Conservation (phyloP, 2,888 invertebrate genomes). For the Pelosia muscerda region DNA sequence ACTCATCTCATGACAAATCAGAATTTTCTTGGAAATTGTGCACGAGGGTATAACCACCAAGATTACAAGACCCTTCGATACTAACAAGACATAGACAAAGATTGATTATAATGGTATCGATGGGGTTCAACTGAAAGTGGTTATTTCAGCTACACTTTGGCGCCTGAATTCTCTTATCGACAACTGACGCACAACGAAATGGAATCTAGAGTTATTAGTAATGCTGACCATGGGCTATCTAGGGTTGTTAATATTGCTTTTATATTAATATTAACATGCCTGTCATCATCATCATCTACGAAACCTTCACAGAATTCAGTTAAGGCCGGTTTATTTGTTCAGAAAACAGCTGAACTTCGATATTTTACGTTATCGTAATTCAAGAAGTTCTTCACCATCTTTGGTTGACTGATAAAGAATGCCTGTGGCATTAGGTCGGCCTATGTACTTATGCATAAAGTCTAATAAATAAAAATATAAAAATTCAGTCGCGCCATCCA, state of each 20-base stretch:
- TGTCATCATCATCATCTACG: no score
- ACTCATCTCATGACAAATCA: background rate
- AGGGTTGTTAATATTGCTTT: slow-evolving; percentile 26
- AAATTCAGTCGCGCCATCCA: no score
- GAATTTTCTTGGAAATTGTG: slow-evolving; percentile 13
- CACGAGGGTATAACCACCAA: slow-evolving; percentile 12
- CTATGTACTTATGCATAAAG: no score
- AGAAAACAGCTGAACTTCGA: no score
- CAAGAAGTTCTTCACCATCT: no score
- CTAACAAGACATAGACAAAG: background rate
- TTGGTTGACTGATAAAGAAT: no score
- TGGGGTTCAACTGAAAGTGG: background rate
- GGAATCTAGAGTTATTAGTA: background rate
- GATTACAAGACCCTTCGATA: background rate
- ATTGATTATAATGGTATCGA: background rate
- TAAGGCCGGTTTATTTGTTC: no score
- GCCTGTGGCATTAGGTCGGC: no score
- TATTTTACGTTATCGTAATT: no score
- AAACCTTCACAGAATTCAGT: no score
- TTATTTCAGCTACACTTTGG: background rate
- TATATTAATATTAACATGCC: background rate
- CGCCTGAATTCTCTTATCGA: slow-evolving; percentile 5
- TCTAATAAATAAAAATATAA: no score
- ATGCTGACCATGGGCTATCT: background rate
- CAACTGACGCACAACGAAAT: slow-evolving; percentile 5